Evolutionary conservation across 1,140 invertebrate species (phyloP), one percentile per base, ranked within the genome.

Genomic region (Apis florea): DNA sequence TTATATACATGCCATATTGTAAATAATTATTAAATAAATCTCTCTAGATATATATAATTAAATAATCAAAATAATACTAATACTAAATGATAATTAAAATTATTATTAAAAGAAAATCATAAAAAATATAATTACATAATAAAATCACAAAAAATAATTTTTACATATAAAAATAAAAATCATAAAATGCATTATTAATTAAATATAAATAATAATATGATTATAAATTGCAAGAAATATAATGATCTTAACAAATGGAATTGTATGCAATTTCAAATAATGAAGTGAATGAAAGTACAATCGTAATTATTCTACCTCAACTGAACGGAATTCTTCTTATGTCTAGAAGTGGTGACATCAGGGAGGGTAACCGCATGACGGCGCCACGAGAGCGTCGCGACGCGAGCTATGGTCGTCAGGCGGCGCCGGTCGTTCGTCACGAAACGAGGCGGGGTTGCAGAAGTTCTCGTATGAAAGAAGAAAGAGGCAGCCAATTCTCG

Each of bases 321-420:
- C 15, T 40, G 17, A 61, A 75, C 54, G 58, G n/a, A 54, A 31
- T 24, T 63, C 17, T 26, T 71, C 31, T 53, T 63, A 77, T 74
- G 24, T 54, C 26, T 61, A 70, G 24, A n/a, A 61, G 47, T 31
- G 71, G 69, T 81, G 71, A 69, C 58, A 72, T 71, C 53, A 70
- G 68, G 47, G 56, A 61, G 53, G 67, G 66, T 64, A 63, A 81
- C 85, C 88, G 86, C 84, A 70, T 82, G 88, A 90, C 81, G 87
- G 88, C 89, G 87, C 89, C 88, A 85, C 89, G 69, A 40, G 84
- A 84, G 79, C 89, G 87, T 89, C 88, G 88, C 85, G 88, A 89
- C 89, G 87, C 78, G 40, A 79, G 70, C 70, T 79, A 82, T 82
- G 78, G 87, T 90, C 87, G 88, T 83, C 80, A 83, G 87, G 82